phyloP scores from a whole-genome alignment of 2,797 vertebrate genomes.

The Nannoperca australis region DNA sequence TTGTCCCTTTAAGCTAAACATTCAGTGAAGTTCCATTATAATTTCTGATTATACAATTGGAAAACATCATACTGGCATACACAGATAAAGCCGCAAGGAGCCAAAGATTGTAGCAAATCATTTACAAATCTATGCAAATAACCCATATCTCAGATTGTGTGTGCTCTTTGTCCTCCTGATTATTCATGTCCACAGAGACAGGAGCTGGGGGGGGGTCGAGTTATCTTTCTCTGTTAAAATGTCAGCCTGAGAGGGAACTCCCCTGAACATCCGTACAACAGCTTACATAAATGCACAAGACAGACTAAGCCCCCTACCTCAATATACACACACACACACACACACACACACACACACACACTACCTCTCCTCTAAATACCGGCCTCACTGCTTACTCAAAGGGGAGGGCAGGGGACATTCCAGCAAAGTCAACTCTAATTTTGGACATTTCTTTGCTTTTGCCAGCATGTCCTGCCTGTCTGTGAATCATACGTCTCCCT shows the following conservation, averaged over 20 bases:
- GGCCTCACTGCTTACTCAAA: conserved; percentile 35
- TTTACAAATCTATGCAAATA: conserved; percentile 1
- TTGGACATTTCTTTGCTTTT: conserved; percentile 68
- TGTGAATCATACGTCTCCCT: neutral
- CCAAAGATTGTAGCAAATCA: neutral
- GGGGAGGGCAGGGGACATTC: conserved; percentile 66
- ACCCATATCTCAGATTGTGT: neutral
- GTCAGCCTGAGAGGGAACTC: conserved; percentile 21
- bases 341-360: conserved; percentile 15
- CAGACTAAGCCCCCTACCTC: conserved; percentile 10
- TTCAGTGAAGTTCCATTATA: neutral
- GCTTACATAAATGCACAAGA: conserved; percentile 40
- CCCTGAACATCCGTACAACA: conserved; percentile 13
- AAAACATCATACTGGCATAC: neutral
- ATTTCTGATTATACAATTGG: conserved; percentile 1
- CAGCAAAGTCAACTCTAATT: conserved; percentile 74
- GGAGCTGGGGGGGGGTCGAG: neutral
- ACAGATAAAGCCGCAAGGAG: neutral
- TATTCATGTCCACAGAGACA: neutral
- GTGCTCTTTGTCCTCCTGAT: conserved; percentile 12
- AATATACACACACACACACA: conserved; percentile 2
- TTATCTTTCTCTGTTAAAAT: conserved; percentile 18
- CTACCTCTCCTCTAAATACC: conserved; percentile 55
- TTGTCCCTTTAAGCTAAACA: neutral
- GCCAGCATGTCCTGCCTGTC: conserved; percentile 34